Percentiles rank a stretch among this genome's conserved stretches.
phyloP scores from a whole-genome alignment of 2,888 invertebrate species.

The Teinopalpus imperialis region DNA sequence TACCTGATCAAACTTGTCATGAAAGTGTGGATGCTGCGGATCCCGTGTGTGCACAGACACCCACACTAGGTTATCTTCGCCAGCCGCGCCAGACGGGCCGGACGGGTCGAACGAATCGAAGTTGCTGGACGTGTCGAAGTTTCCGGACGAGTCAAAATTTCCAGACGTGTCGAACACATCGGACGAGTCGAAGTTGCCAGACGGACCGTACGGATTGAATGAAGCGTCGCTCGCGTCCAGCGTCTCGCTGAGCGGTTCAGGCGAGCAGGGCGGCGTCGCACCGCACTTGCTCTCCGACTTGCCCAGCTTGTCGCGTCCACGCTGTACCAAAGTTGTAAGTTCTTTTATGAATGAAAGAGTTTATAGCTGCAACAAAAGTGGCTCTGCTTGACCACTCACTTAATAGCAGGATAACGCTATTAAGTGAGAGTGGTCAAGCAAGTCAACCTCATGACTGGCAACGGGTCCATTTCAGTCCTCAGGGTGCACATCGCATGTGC shows the following conservation, averaged over 20 bases:
- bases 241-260: conserved; percentile 13
- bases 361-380: too few relatives aligned
- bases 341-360: too few relatives aligned
- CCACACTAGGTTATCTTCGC: conserved; percentile 86
- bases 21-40: conserved; percentile 84
- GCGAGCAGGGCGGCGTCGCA: conserved; percentile 79
- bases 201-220: not conserved
- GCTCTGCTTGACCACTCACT: too few relatives aligned
- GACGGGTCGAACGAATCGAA: not conserved
- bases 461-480: too few relatives aligned
- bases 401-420: too few relatives aligned
- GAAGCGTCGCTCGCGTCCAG: conserved; percentile 10
- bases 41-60: conserved; percentile 86
- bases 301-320: conserved; percentile 25
- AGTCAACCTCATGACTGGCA: too few relatives aligned
- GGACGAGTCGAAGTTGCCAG: not conserved
- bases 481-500: too few relatives aligned
- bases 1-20: conserved; percentile 83
- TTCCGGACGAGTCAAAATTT: conserved; percentile 2
- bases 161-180: not conserved
- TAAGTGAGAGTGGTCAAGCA: too few relatives aligned
- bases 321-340: conserved; percentile 16
- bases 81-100: conserved; percentile 13
- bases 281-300: conserved; percentile 64
- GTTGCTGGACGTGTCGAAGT: conserved; percentile 11